Evolutionary conservation across 2,113 vertebrate genomes (phyloP), one percentile per base, ranked within the genome.

Genomic region (Alexandromys fortis): DNA sequence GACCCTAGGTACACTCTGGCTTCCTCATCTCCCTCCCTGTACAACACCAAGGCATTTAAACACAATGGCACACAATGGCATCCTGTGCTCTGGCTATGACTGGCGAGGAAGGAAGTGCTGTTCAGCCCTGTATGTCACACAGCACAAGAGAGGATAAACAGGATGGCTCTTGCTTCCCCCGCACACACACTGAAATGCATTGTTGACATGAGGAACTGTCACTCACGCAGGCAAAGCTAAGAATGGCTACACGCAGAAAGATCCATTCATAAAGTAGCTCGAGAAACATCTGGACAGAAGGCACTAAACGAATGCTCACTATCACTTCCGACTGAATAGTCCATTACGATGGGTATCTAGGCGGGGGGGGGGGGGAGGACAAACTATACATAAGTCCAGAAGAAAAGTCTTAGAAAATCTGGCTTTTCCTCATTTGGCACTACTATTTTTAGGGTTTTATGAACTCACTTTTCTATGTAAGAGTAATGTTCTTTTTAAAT

Each of bases 401-500:
- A 94, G 76, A 77, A 10, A 90, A 79, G n/a, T 92, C 72, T 91
- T 52, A 76, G 73, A 94, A 97, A 98, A 63, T 97, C 30, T 95
- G 89, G 92, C 65, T 76, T 94, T 70, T 94, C 55, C 26, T 89
- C 77, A 89, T 95, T 35, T 55, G 49, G 87, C 9, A 63, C 79
- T 78, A 89, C 47, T 96, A 91, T 68, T 94, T 97, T 79, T 58
- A 94, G 75, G 38, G 58, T 55, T 87, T 94, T 78, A 63, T 90
- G 73, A 95, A 82, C 49, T 97, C 82, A 87, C 77, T 96, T 97
- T 96, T 52, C 92, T 21, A 87, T 87, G 72, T 82, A 95, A 98
- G 89, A 72, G 38, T 70, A 82, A 94, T 38, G 16, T 95, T 96
- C 97, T 49, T 72, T 98, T 97, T 96, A 97, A 97, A 97, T 94